Evolutionary conservation across 1,140 invertebrate species (phyloP), one percentile per base, ranked within the genome.

Genomic region (Zophobas morio): DNA sequence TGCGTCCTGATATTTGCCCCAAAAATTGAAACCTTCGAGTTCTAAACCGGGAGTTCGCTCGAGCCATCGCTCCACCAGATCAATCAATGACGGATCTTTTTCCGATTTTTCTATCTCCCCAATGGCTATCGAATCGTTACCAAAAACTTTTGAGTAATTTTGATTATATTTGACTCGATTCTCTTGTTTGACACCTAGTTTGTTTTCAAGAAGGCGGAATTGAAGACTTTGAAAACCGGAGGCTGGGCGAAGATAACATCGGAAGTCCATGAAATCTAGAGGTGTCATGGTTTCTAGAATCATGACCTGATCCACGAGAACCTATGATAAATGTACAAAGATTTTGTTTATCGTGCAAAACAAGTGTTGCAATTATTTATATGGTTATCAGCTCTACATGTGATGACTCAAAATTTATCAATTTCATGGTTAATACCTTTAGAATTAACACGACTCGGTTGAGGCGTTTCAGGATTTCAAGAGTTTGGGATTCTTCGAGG

Each of bases 241-340:
- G 0, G 98, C 97, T 0, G 98, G 95, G 1, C 95, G 93, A 1
- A 99, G 87, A 85, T 96, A 97, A 76, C 94, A 91, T 49, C 97
- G 90, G 86, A 99, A 99, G 78, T 98, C 97, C 92, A 99, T 96
- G 83, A 99, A 99, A 88, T 99, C 98, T 60, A 98, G 86, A 0
- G 98, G 97, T 0, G 96, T 98, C 98, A 99, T 99, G 0, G 97
- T 99, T 87, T 99, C 98, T 71, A 99, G 86, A 81, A 99, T 98
- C 84, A 95, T 93, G 4, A 99, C 96, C 90, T 99, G 98, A 85
- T 99, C 98, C 33, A 97, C 96, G 34, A 99, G 87, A 0, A 99
- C 87, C 96, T 99, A 86, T 6, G 86, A 86, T 20, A 51, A 51
- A 51, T 6, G 20, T 42, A n/a, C 8, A 8, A 42, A 42, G 42